phyloP scores from a whole-genome alignment of 2,797 vertebrate genomes.

The Argya squamiceps region DNA sequence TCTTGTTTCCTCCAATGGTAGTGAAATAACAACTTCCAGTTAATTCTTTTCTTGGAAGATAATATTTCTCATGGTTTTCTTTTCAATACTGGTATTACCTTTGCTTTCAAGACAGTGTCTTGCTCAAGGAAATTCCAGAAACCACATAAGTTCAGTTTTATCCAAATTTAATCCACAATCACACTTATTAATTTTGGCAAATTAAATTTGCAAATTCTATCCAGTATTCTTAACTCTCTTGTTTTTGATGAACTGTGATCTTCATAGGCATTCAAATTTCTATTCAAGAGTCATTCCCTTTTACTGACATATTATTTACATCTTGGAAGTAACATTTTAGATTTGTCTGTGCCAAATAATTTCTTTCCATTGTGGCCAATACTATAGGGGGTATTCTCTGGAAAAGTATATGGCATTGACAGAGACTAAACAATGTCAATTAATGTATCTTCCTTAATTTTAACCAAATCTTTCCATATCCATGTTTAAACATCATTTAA shows the following conservation, averaged over 20 bases:
- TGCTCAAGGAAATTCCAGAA: background rate
- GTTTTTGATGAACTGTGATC: accelerated
- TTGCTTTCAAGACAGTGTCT: background rate
- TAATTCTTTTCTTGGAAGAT: background rate
- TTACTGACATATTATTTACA: background rate
- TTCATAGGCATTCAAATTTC: background rate
- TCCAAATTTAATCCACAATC: background rate
- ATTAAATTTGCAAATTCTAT: background rate
- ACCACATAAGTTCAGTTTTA: background rate
- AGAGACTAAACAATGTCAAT: background rate
- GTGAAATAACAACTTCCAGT: background rate
- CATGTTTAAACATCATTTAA: background rate
- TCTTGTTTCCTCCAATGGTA: background rate
- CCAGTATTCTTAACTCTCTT: background rate
- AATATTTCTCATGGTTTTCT: background rate
- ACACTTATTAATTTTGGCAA: background rate
- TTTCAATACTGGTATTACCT: background rate
- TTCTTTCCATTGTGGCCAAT: background rate
- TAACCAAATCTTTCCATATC: background rate
- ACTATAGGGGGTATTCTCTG: background rate
- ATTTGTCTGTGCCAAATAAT: accelerated
- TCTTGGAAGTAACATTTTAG: background rate
- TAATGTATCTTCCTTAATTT: background rate
- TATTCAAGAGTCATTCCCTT: background rate
- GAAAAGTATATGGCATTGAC: background rate